Percentiles rank a stretch among this genome's conserved stretches.
Conservation (phyloP, 2,797 vertebrate species). For the Eidolon dupreanum region DNA sequence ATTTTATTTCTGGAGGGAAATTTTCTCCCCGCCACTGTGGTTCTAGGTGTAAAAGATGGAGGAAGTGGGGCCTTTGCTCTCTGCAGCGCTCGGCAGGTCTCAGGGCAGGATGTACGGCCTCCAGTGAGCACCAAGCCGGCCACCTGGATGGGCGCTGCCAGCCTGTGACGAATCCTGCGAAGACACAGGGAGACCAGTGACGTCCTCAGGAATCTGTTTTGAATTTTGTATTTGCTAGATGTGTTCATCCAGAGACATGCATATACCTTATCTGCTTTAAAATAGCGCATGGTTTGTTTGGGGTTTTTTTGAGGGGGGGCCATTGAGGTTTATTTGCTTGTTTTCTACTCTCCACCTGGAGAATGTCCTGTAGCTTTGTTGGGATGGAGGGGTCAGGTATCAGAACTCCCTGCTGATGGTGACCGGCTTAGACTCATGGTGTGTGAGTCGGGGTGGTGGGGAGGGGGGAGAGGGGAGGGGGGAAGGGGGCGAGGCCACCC, state of each 20-base stretch:
- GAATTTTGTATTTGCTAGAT: neutral
- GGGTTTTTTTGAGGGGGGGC: neutral
- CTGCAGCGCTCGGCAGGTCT: neutral
- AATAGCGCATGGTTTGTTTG: neutral
- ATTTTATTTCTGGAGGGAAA: neutral
- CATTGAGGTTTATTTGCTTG: neutral
- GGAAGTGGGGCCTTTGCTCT: neutral
- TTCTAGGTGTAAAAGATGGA: neutral
- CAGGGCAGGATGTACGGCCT: neutral
- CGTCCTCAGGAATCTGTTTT: neutral
- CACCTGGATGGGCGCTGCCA: too few relatives aligned
- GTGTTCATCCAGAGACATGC: neutral
- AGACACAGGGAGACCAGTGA: rapidly evolving
- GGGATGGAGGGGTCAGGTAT: neutral
- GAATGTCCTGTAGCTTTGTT: neutral
- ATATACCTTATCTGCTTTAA: neutral
- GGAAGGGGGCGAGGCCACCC: neutral
- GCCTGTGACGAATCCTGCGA: too few relatives aligned
- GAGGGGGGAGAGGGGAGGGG: rapidly evolving
- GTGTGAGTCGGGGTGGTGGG: too few relatives aligned
- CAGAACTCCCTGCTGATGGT: neutral
- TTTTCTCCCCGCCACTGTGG: neutral
- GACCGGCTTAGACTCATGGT: neutral
- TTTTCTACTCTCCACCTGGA: neutral
- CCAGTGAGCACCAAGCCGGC: rapidly evolving